A percentile compares a stretch with the other conserved stretches of the same genome.
phyloP scores from a whole-genome alignment of 1,140 invertebrate genomes.

The Micrasema minimum region DNA sequence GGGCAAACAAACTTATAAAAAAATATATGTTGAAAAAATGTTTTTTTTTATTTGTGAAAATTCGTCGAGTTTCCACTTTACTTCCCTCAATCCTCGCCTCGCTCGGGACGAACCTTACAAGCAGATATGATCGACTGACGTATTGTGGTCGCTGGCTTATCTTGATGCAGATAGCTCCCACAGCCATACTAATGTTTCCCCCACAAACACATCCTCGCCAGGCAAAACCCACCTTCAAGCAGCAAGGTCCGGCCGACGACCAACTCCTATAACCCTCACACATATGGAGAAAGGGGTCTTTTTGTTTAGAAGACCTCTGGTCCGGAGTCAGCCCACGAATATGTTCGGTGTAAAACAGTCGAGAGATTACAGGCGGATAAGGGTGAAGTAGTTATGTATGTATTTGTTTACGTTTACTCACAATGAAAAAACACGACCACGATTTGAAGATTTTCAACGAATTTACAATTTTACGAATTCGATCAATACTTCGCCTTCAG shows the following conservation, averaged over 20 bases:
- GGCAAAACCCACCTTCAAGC: not conserved
- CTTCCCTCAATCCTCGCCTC: not conserved
- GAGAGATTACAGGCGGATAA: conserved; percentile 23
- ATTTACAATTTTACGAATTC: not conserved
- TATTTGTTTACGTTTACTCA: conserved; percentile 22
- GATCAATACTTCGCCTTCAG: not conserved
- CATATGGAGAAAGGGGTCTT: not conserved
- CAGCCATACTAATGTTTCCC: conserved; percentile 29
- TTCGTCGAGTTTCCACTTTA: not conserved
- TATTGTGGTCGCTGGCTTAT: conserved; percentile 46
- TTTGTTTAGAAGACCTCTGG: not conserved
- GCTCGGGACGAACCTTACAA: conserved; percentile 35
- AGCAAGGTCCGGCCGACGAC: not conserved
- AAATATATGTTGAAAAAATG: too few species aligned
- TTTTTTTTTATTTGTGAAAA: too few species aligned
- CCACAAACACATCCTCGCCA: not conserved
- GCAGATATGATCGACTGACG: conserved; percentile 51
- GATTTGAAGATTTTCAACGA: conserved; percentile 14
- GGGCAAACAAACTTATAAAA: too few species aligned
- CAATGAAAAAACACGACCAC: conserved; percentile 2
- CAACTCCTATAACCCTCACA: not conserved
- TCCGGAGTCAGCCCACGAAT: conserved; percentile 4
- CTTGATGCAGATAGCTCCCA: conserved; percentile 34
- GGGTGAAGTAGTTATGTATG: not conserved
- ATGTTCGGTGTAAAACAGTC: conserved; percentile 23